Evolutionary conservation across 2,113 vertebrate species (phyloP).

Genomic region (Acrocephalus arundinaceus): DNA sequence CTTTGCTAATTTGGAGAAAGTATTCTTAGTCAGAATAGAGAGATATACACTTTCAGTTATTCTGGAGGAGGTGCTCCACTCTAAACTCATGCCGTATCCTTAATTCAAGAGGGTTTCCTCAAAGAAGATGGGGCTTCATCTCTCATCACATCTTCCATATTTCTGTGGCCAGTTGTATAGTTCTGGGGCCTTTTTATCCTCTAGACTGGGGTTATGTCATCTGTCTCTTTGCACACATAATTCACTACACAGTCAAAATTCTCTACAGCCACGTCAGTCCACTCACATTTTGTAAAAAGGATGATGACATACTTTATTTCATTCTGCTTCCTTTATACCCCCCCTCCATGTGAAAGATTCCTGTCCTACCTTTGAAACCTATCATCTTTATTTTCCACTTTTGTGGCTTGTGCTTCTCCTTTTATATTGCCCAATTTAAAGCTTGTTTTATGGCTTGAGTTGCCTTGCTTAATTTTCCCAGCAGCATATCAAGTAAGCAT

Average conservation of each 20-base stretch:
- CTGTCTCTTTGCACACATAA: not conserved
- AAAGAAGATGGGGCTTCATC: not conserved
- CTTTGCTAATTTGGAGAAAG: not conserved
- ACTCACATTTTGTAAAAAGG: not conserved
- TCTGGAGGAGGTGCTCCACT: not conserved
- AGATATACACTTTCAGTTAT: not conserved
- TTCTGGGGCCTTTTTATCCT: not conserved
- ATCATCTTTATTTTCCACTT: not conserved
- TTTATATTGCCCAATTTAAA: not conserved
- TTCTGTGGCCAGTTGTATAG: not conserved
- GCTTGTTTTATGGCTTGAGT: not conserved
- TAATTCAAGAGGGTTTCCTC: not conserved
- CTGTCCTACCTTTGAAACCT: not conserved
- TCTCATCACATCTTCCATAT: not conserved
- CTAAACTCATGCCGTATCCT: not conserved
- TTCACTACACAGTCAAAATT: not conserved
- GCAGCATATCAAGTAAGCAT: not conserved
- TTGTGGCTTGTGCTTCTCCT: not conserved
- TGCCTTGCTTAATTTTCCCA: constrained; percentile 13
- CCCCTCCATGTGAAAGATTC: not conserved
- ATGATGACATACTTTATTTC: not conserved
- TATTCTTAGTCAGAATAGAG: not conserved
- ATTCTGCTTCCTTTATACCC: not conserved
- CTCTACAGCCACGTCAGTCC: not conserved
- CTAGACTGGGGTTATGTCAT: not conserved